Evolutionary conservation across 2,888 invertebrate genomes (phyloP), one percentile per base, ranked within the genome.

Genomic region (Scelioninae gen. 2): DNA sequence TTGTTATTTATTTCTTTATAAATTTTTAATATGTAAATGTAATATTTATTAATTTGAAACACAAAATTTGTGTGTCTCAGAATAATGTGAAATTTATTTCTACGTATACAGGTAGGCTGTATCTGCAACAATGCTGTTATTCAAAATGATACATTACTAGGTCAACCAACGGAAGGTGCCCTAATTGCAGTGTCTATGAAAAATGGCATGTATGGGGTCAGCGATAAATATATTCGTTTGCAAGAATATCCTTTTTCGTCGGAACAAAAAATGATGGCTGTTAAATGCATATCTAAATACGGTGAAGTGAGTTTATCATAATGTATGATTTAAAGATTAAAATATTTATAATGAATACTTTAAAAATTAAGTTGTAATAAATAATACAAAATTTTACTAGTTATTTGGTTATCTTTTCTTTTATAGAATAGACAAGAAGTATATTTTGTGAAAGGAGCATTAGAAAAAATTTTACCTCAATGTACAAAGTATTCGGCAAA

Each of bases 251-350:
- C 99, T 0, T 99, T 99, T 87, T 86, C 86, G 79, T 98, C 98
- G 0, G 99, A 99, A 82, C 96, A 96, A 74, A 99, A 98, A 88
- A 95, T 96, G 92, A 99, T 99, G 99, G 95, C 96, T 2, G 98
- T 99, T 19, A 96, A 94, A 86, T 96, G 95, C 84, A 90, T 92
- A 10, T 92, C 94, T 0, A 95, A 94, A 82, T 93, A 93, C 83
- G 90, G 90, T 64, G 92, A 92, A 79, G 90, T 90, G 80, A 81
- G 80, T 60, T n/a, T n/a, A n/a, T n/a, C n/a, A n/a, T n/a, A n/a
- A n/a, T n/a, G n/a, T n/a, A n/a, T n/a, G n/a, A n/a, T n/a, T n/a
- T n/a, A n/a, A n/a, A n/a, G n/a, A n/a, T n/a, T n/a, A n/a, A n/a
- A n/a, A n/a, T n/a, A n/a, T n/a, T n/a, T n/a, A n/a, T n/a, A n/a